Base-by-base conservation (phyloP, 2,888 invertebrate species). In the Ischnus inquisitorius region DNA sequence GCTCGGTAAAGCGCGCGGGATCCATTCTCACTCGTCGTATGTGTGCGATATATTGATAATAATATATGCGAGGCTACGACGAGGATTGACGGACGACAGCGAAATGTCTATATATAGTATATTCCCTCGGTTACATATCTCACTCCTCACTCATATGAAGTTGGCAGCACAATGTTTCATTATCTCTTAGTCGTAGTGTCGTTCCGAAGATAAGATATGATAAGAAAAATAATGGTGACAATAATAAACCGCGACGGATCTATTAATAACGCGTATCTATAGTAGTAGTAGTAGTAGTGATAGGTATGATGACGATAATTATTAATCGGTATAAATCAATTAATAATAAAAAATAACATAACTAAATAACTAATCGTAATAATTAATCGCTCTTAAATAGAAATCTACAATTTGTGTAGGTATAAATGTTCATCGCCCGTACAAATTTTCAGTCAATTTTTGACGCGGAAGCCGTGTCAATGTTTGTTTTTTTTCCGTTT, bases 381-480 rank as follows among this genome's bases (percentile, higher is more conserved):
- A 81, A 79, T 84, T 43, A 82, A 85, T 68, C 79, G 57, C 74
- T 74, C 67, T 77, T 85, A 71, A 79, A 82, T 85, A 77, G 76
- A 85, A n/a, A 72, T 82, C 68, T 80, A 81, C 69, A 57, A 78
- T 86, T 82, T 79, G 54, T 83, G 64, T 83, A 78, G 81, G 79
- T 88, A 88, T 88, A 88, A 88, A 89, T 87, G 74, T 87, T 88
- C 88, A 87, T 88, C 87, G 88, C 83, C 86, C 82, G 84, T 88
- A 88, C 86, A 89, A 89, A 89, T 87, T 86, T 34, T 90, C 90
- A 91, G 90, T 91, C 90, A 86, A 87, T 88, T 86, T 87, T 78
- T 80, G 84, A 87, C 82, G 72, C 76, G 83, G 64, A 57, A 74
- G 79, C 57, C 79, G 76, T 60, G 79, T 67, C 65, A 79, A 65